Evolutionary conservation across 2,113 vertebrate species (phyloP), one percentile per base, ranked within the genome.

Genomic region (Psilopsiagon aurifrons): DNA sequence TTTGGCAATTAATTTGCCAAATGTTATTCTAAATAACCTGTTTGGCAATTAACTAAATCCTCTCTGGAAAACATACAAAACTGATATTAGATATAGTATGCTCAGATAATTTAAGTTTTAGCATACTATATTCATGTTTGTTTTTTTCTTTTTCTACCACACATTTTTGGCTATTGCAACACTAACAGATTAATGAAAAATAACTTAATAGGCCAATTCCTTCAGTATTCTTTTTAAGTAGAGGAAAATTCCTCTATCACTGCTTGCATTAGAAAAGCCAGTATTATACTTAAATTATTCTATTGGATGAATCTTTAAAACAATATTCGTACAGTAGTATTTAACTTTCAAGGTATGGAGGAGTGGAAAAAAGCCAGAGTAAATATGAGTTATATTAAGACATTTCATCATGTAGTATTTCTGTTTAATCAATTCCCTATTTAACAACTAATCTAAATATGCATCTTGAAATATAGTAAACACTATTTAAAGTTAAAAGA

Each of bases 261-360:
- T 95, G 69, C 93, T 97, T 97, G 83, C 62, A 90, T 92, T 97
- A 95, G 41, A 83, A 95, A 97, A 96, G 43, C 79, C 70, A 97
- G 84, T 89, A 96, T 94, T 97, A 52, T 63, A 92, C 89, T 97
- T 91, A 92, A 97, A 96, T 97, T 97, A 96, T 90, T 91, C 64
- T 90, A 46, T 84, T 78, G 59, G 71, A 94, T 88, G 57, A 96
- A 94, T 93, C 94, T 95, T 92, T 95, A 92, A 97, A 97, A 89
- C 69, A 97, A 94, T 97, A 97, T 97, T 97, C 96, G 86, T 89
- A 95, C 54, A 83, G 29, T 67, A 67, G 25, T 70, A 71, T 96
- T 97, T 96, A 75, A 86, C 70, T 94, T 97, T 79, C 75, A 75
- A 94, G 92, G 86, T 95, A 94, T 82, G 35, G 90, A 94, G 31